These are phyloP conservation scores for Drosophila azteca DNA, from an alignment of 1,140 invertebrate species.

Conservation along the genomic window DNA sequence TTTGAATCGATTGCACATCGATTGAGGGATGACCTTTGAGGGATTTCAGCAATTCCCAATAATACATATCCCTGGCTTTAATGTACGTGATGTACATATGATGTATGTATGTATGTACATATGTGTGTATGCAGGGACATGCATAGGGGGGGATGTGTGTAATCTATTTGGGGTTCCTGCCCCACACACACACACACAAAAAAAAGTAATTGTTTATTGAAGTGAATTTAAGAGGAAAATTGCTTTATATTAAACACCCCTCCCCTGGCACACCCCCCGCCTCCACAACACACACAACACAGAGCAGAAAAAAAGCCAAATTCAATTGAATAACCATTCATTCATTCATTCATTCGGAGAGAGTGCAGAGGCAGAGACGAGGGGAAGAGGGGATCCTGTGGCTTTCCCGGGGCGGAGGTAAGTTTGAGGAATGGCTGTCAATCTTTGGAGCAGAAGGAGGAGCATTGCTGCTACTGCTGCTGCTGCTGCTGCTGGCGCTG, in stretches of 20 bases:
- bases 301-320: conserved; percentile 6
- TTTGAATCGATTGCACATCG: no score
- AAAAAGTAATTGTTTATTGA: conserved; percentile 74
- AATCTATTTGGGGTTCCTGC: conserved; percentile 28
- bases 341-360: no score
- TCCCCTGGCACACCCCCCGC: neutral
- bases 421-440: conserved; percentile 2
- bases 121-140: conserved; percentile 1
- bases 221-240: conserved; percentile 79
- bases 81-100: neutral
- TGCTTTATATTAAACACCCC: conserved; percentile 77
- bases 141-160: conserved; percentile 19
- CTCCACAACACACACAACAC: no score
- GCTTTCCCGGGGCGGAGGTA: neutral
- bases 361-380: no score
- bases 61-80: no score
- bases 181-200: neutral
- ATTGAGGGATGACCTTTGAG: no score
- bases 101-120: conserved; percentile 16
- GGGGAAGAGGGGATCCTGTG: conserved; percentile 15
- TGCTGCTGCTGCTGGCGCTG: neutral
- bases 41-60: no score
- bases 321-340: conserved; percentile 43
- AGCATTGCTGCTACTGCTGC: neutral
- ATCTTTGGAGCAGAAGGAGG: neutral